Base-by-base conservation (phyloP, 2,113 vertebrate species). In the Zapus hudsonius region DNA sequence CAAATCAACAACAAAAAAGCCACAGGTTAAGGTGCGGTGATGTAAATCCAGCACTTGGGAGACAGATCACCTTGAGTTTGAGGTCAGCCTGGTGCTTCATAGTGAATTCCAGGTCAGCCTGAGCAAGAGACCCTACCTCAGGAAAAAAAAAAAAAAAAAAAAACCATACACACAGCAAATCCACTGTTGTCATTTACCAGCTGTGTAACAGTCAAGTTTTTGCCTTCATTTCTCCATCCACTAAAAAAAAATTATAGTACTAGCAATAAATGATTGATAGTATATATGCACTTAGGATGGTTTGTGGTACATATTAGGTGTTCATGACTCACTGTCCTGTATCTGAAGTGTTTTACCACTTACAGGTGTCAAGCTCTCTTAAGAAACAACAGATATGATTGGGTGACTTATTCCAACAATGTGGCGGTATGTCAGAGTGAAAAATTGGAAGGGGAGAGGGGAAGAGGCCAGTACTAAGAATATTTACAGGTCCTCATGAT, bases 161-260 rank as follows among this genome's bases (percentile, higher is more conserved):
- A 38, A 72, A 29, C 23, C 12, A 4, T n/a, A n/a, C 25, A 44
- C 27, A 76, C 59, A 44, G 33, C 52, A 57, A 69, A 36, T 9
- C 44, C 61, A 59, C 42, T 81, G 67, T 52, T 55, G 52, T 64
- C 55, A 72, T 85, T 95, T 88, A 90, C 33, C 66, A 94, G 36
- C 47, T 85, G 20, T 95, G 25, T 80, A 44, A 85, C 40, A 75
- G n/a, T 33, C 52, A 92, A 59, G 40, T 82, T 89, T 81, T 73
- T 63, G 33, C 44, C 52, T 70, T 47, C 86, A 33, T 69, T 94
- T 75, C 57, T 52, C 52, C n/a, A 89, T 9, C 64, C 38, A 87
- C 29, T 84, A 92, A 92, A 87, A 78, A 47, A 23, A 89, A 83
- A 64, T 81, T 91, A 25, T n/a, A 42, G 16, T 76, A 82, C 57